phyloP scores from a whole-genome alignment of 2,113 vertebrate genomes.

The Ifrita kowaldi region DNA sequence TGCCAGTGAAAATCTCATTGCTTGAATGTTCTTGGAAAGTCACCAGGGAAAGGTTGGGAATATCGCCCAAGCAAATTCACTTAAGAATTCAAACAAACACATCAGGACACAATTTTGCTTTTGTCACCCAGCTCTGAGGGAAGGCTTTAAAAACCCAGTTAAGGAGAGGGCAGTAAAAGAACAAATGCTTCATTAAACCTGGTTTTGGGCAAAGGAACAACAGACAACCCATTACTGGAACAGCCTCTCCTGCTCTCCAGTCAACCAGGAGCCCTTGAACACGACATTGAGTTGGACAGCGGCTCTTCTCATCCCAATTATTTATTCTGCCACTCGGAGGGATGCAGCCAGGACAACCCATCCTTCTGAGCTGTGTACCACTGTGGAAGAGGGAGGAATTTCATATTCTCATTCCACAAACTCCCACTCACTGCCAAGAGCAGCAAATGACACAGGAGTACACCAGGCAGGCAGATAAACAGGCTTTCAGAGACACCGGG shows the following conservation, averaged over 20 bases:
- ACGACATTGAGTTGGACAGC: neutral
- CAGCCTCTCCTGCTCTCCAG: neutral
- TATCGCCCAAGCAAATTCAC: slow-evolving; percentile 28
- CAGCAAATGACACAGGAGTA: neutral
- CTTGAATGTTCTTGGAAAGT: slow-evolving; percentile 19
- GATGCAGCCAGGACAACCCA: neutral
- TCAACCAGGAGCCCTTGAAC: neutral
- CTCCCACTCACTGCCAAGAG: neutral
- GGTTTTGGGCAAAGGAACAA: neutral
- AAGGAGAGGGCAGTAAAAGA: neutral
- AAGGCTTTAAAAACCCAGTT: neutral
- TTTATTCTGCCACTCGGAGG: neutral
- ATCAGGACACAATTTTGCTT: slow-evolving; percentile 25
- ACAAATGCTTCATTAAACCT: slow-evolving; percentile 26
- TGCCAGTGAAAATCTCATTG: neutral
- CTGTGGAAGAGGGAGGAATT: neutral
- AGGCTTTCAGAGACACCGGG: neutral
- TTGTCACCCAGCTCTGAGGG: slow-evolving; percentile 6
- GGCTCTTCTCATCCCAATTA: neutral
- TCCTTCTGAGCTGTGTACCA: neutral
- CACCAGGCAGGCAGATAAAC: neutral
- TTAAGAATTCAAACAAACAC: slow-evolving; percentile 40
- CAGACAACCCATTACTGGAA: neutral
- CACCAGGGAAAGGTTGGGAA: slow-evolving; percentile 47
- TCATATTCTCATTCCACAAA: neutral